phyloP scores from a whole-genome alignment of 2,797 vertebrate genomes.

The Rachycentron canadum region DNA sequence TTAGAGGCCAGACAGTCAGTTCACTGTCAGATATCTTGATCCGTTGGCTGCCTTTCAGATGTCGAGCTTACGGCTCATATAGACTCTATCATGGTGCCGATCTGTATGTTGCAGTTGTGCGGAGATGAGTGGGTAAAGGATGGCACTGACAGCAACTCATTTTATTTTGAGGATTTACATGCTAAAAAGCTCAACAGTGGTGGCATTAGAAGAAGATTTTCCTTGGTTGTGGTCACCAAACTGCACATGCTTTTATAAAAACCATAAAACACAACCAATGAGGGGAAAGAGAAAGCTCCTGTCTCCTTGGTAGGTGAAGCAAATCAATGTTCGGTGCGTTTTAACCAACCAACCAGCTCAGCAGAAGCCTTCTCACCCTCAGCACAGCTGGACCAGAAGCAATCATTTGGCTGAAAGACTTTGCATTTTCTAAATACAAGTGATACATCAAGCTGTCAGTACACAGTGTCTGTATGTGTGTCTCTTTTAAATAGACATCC shows the following conservation, averaged over 20 bases:
- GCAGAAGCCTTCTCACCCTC: slow-evolving; percentile 39
- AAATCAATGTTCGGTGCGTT: slow-evolving; percentile 36
- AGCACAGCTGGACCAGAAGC: slow-evolving; percentile 53
- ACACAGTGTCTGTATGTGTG: neutral
- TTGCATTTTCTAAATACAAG: slow-evolving; percentile 66
- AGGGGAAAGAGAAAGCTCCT: slow-evolving; percentile 1
- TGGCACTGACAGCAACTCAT: neutral
- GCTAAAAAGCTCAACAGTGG: neutral
- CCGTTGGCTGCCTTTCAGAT: slow-evolving; percentile 58
- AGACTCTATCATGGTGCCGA: slow-evolving; percentile 12
- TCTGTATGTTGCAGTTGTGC: slow-evolving; percentile 12
- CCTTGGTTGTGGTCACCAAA: neutral
- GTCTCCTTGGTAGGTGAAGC: slow-evolving; percentile 23
- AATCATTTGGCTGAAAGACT: slow-evolving; percentile 70
- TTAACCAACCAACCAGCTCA: slow-evolving; percentile 50
- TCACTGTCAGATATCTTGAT: slow-evolving; percentile 68
- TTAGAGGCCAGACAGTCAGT: slow-evolving; percentile 70
- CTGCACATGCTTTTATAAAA: neutral
- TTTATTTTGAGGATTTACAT: slow-evolving; percentile 14
- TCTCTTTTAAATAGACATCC: slow-evolving; percentile 23
- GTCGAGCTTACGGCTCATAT: slow-evolving; percentile 32
- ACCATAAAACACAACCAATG: slow-evolving; percentile 2
- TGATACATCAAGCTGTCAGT: slow-evolving; percentile 63
- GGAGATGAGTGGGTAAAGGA: slow-evolving; percentile 7
- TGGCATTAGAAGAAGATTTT: slow-evolving; percentile 15